Evolutionary conservation across 2,113 vertebrate species (phyloP).

Genomic region (Todiramphus chloris): DNA sequence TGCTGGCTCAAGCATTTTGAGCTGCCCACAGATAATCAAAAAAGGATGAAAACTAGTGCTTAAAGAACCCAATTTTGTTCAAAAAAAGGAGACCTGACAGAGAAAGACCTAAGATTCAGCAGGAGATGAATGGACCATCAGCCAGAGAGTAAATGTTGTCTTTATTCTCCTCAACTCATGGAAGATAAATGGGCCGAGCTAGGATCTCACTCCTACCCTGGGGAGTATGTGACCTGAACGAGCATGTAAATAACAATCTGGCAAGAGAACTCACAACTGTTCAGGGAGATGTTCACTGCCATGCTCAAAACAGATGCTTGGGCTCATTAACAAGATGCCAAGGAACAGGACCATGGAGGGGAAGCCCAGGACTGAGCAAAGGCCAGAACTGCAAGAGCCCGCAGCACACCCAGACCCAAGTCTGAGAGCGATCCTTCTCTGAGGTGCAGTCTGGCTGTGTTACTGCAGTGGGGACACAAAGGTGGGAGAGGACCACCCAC

Average conservation of each 20-base stretch:
- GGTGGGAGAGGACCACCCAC: neutral
- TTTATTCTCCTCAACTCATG: neutral
- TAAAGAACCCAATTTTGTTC: slow-evolving; percentile 19
- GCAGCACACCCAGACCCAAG: neutral
- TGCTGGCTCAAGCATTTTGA: neutral
- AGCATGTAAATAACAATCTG: slow-evolving; percentile 29
- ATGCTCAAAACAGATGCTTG: slow-evolving; percentile 6
- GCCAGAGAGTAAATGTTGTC: slow-evolving; percentile 48
- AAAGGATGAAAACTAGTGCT: slow-evolving; percentile 24
- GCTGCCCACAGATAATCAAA: slow-evolving; percentile 10
- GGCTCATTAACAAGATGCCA: slow-evolving; percentile 19
- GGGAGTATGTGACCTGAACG: slow-evolving; percentile 26
- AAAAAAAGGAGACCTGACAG: slow-evolving; percentile 10
- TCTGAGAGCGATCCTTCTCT: neutral
- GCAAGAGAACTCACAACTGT: neutral
- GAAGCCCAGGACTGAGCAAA: neutral
- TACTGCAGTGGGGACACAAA: neutral
- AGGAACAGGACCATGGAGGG: neutral
- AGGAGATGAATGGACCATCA: neutral
- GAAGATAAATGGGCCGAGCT: slow-evolving; percentile 9
- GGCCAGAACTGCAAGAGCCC: neutral
- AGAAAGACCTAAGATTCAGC: neutral
- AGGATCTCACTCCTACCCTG: neutral
- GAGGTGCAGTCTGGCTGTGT: accelerated
- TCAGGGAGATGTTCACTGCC: neutral